Evolutionary conservation across 1,140 invertebrate genomes (phyloP).

Genomic region (Sminthurinus signatus): DNA sequence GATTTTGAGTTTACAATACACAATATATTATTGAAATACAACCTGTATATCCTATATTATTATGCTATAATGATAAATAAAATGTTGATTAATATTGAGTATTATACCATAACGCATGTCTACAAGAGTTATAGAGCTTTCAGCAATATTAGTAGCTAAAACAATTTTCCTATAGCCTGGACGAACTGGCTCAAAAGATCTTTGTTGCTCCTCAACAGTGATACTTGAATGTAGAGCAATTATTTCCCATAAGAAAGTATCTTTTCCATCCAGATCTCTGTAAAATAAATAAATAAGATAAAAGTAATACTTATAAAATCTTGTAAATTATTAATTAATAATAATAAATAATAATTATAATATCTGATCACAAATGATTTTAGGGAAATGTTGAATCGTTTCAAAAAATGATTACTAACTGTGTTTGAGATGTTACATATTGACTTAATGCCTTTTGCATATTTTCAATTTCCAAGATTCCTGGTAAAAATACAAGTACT

Average conservation of each 20-base stretch:
- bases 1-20: no score
- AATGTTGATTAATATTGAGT: neutral
- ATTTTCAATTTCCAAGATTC: constrained; percentile 72
- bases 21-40: neutral
- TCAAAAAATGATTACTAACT: neutral
- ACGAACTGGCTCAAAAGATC: constrained; percentile 57
- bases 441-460: constrained; percentile 45
- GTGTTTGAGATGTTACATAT: neutral
- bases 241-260: constrained; percentile 45
- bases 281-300: neutral
- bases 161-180: constrained; percentile 71
- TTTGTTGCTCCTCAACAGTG: constrained; percentile 59
- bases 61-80: neutral
- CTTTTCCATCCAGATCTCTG: neutral
- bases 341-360: no score
- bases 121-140: constrained; percentile 92
- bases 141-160: constrained; percentile 91
- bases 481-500: constrained; percentile 81
- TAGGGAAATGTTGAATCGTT: neutral
- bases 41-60: neutral
- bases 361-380: no score
- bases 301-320: no score
- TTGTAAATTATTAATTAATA: no score
- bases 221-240: constrained; percentile 65
- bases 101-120: constrained; percentile 73